Base-by-base conservation (phyloP, 2,888 invertebrate species). In the Caenorhabditis sulstoni region DNA sequence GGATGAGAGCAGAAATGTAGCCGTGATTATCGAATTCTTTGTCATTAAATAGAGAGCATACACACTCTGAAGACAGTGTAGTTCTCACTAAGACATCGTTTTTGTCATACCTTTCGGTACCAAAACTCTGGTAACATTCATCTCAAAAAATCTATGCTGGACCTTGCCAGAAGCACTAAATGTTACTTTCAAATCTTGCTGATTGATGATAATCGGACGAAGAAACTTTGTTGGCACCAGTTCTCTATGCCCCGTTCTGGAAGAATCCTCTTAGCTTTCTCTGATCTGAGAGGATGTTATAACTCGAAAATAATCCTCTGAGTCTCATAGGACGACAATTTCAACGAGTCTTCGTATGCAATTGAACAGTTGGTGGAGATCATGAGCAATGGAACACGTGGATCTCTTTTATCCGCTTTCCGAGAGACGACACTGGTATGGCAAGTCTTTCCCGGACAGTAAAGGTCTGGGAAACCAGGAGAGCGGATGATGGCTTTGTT, bases 401-500 rank as follows among this genome's bases (percentile, higher is more conserved):
- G 22, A 14, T 61, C 20, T 11, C 14, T n/a, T n/a, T 35, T 61
- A 0, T 22, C 45, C 0, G 8, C 7, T 22, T 47, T 35, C 18
- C 22, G 16, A 22, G n/a, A 14, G 1, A 37, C 23, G 0, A 71
- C n/a, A 3, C 20, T 3, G 0, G 62, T 64, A 0, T 41, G 22
- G 29, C 71, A 73, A 11, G 12, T 14, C 37, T 57, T 58, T 8
- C 41, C 41, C 20, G 73, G 73, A 22, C 73, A 73, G 29, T 64
- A 73, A 7, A 64, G 44, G 35, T 50, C 20, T 9, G 64, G 73
- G 35, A 44, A 73, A 2, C 73, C 73, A 0, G 73, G 73, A 0
- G 55, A 64, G 3, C 18, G 20, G 1, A 73, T 2, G 14, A 3
- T 49, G 0, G 53, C 29, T n/a, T 12, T n/a, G 18, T 0, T 5